Evolutionary conservation across 37 sponge, comb jelly and placozoan genomes (phyloP), one percentile per base, ranked within the genome.

Genomic region (Axinella damicornis): DNA sequence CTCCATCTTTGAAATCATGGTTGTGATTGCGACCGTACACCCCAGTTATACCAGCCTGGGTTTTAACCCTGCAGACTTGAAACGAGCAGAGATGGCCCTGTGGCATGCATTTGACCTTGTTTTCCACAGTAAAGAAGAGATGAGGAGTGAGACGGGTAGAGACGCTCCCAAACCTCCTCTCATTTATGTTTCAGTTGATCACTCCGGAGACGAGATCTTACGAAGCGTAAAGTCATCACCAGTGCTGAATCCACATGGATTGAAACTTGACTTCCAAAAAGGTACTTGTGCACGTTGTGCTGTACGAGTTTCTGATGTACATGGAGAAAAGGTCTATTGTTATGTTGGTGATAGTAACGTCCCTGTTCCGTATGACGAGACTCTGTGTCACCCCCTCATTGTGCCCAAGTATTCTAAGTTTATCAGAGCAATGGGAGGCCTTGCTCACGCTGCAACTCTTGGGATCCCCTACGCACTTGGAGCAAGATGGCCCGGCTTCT

Each of bases 1-100:
- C 2, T 12, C 38, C 17, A 65, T 83, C n/a, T 74, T 83, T 35
- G 57, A 52, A 5, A 65, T 25, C 5, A 83, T 83, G 74, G 75
- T 83, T 1, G 37, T 83, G 4, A 67, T 83, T 16, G 75, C 66
- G 2, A 83, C 84, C 6, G 30, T 39, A 6, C 30, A 41, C 2
- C 33, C 74, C 28, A 27, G 35, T 35, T 40, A 36, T 1, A 17
- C 30, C 31, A 6, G 27, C 46, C 73, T 34, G 4, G 46, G 46
- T 46, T 46, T 28, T 62, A 24, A 5, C 24, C 64, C 28, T 28
- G 12, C 24, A 28, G 74, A 73, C 12, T 12, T 40, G 18, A 53
- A 73, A 5, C 4, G 33, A 5, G 33, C 25, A n/a, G 53, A 30
- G 6, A 46, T 73, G 55, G 30, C 21, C 1, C 30, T 22, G 39